A percentile compares a stretch with the other conserved stretches of the same genome.
phyloP scores from a whole-genome alignment of 2,113 vertebrate species.

The Eolophus roseicapilla region DNA sequence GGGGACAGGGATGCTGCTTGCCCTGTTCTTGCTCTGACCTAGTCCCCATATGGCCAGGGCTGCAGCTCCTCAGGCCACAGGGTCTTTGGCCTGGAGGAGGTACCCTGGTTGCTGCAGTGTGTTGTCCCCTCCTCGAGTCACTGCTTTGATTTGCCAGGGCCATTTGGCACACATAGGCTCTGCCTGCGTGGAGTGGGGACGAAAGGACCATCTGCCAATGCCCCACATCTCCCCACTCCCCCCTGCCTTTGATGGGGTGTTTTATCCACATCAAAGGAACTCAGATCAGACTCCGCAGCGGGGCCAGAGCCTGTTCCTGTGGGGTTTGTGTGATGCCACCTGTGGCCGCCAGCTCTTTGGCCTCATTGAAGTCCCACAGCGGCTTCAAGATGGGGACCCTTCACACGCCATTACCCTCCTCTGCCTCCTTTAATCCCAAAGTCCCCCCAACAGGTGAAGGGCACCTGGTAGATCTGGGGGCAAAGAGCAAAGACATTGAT shows the following conservation, averaged over 20 bases:
- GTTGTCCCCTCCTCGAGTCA: neutral
- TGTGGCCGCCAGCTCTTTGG: rapidly evolving
- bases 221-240: rapidly evolving
- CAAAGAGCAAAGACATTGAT: neutral
- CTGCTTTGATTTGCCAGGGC: neutral
- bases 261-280: neutral
- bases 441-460: neutral
- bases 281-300: neutral
- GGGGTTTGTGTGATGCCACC: neutral
- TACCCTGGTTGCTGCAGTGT: neutral
- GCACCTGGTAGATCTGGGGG: neutral
- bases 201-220: neutral
- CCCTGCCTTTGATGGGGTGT: neutral
- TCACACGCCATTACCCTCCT: rapidly evolving
- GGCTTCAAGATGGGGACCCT: neutral
- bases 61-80: neutral
- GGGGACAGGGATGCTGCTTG: neutral
- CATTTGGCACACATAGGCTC: rapidly evolving
- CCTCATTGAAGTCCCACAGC: neutral
- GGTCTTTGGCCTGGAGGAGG: neutral
- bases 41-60: neutral
- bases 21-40: neutral
- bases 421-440: neutral
- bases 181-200: neutral
- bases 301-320: neutral